A percentile compares a stretch with the other conserved stretches of the same genome.
Conservation (phyloP, 2,888 invertebrate species). For the Dioctria linearis region DNA sequence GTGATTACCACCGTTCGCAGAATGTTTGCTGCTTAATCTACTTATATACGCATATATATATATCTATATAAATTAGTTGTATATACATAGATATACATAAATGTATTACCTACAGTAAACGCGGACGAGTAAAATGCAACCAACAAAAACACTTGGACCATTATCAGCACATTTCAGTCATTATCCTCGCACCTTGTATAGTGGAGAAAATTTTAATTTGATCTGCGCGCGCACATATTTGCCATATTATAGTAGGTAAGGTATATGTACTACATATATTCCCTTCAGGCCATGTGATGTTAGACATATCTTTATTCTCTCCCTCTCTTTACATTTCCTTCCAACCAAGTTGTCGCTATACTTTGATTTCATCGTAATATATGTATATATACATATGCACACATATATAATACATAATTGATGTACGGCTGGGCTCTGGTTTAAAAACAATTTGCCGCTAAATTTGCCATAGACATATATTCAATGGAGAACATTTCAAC, state of each 20-base stretch:
- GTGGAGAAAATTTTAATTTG: conserved; percentile 43
- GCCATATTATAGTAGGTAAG: not conserved
- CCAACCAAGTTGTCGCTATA: not conserved
- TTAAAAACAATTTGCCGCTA: not conserved
- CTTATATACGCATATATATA: not conserved
- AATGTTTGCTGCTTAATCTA: not conserved
- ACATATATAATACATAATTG: too few relatives aligned
- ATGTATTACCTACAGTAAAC: too few relatives aligned
- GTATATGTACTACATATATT: not conserved
- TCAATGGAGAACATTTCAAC: not conserved
- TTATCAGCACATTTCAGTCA: conserved; percentile 41
- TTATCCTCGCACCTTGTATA: conserved; percentile 43
- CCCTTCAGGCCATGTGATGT: conserved; percentile 15
- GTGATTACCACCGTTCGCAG: conserved; percentile 28
- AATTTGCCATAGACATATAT: not conserved
- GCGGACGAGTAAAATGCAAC: not conserved
- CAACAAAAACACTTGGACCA: conserved; percentile 13
- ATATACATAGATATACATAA: too few relatives aligned
- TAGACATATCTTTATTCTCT: conserved; percentile 2
- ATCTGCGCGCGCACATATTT: conserved; percentile 35
- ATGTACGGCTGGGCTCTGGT: too few relatives aligned
- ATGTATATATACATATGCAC: too few relatives aligned
- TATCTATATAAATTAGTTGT: too few relatives aligned
- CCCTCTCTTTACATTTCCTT: too few relatives aligned
- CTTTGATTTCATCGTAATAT: not conserved